Percentiles rank a stretch among this genome's conserved stretches.
These are phyloP conservation scores for Notechis scutatus DNA, from an alignment of 2,113 vertebrate genomes.

Conservation along the genomic window DNA sequence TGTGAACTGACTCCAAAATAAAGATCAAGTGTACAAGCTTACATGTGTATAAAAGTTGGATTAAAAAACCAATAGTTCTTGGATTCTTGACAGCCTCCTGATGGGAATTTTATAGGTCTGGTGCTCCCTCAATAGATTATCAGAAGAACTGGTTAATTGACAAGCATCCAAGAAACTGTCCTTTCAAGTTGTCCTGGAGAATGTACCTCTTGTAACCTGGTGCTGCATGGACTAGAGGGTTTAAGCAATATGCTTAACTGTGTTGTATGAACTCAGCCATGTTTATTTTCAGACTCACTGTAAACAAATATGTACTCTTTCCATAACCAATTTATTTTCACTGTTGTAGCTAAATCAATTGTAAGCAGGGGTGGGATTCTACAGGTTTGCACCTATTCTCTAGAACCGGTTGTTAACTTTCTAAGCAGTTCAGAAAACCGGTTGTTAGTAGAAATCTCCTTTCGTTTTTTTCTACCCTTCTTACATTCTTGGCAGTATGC, in stretches of 20 bases:
- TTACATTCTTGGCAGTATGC: too few species aligned
- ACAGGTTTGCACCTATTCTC: too few species aligned
- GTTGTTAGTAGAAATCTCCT: too few species aligned
- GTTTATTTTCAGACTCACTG: conserved; percentile 48
- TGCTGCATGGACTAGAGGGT: neutral
- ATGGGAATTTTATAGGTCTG: neutral
- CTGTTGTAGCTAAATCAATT: conserved; percentile 20
- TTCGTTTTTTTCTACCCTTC: too few species aligned
- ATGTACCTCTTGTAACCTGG: neutral
- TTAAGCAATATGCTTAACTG: neutral
- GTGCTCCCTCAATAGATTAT: neutral
- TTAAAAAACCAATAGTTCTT: neutral
- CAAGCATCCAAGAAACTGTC: neutral
- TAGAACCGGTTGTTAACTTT: too few species aligned
- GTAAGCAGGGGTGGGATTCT: neutral
- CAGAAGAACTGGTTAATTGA: neutral
- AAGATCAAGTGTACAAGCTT: neutral
- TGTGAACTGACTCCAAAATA: neutral
- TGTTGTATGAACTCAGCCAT: neutral
- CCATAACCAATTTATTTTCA: conserved; percentile 20
- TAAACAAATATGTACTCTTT: conserved; percentile 28
- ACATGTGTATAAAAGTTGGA: neutral
- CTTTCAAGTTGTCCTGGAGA: neutral
- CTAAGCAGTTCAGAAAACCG: too few species aligned
- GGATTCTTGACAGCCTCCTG: neutral